Conservation (phyloP, 2,797 vertebrate species). For the Lepilemur septentrionalis region DNA sequence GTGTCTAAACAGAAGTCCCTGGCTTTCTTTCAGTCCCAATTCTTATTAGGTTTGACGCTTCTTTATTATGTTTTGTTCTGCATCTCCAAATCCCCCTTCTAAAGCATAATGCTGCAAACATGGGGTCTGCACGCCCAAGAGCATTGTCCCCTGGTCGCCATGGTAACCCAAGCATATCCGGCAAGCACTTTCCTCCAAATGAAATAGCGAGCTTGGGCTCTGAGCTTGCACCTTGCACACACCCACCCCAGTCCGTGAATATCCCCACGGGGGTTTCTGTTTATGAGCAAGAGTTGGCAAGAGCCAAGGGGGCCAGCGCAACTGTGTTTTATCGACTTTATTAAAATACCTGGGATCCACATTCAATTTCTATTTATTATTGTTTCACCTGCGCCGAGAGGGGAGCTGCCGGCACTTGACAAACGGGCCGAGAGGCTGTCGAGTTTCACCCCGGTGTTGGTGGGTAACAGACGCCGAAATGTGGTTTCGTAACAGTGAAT, state of each 20-base stretch:
- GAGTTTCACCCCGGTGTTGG: slow-evolving; percentile 53
- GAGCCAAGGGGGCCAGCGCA: slow-evolving; percentile 42
- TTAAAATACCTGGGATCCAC: slow-evolving; percentile 72
- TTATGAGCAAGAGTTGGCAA: slow-evolving; percentile 50
- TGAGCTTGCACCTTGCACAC: slow-evolving; percentile 53
- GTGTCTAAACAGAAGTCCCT: slow-evolving; percentile 81
- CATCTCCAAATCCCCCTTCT: slow-evolving; percentile 75
- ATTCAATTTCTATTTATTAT: slow-evolving; percentile 69
- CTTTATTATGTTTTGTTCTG: slow-evolving; percentile 75
- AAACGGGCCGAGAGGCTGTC: slow-evolving; percentile 53
- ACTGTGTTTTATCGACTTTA: slow-evolving; percentile 67
- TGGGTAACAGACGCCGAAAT: slow-evolving; percentile 55
- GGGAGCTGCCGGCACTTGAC: slow-evolving; percentile 46
- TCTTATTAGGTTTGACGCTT: slow-evolving; percentile 70
- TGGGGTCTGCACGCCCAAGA: slow-evolving; percentile 64
- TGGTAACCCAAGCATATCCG: slow-evolving; percentile 78
- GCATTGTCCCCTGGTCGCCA: slow-evolving; percentile 70
- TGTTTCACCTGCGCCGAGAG: slow-evolving; percentile 64
- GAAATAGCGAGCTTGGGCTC: slow-evolving; percentile 25
- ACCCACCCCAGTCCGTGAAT: slow-evolving; percentile 32
- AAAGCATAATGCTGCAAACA: slow-evolving; percentile 78
- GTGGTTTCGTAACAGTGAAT: slow-evolving; percentile 60
- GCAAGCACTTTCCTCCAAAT: slow-evolving; percentile 56
- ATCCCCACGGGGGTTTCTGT: slow-evolving; percentile 63
- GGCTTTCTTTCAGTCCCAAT: slow-evolving; percentile 81